Conservation (phyloP, 2,888 invertebrate genomes). For the Aethes cnicana region DNA sequence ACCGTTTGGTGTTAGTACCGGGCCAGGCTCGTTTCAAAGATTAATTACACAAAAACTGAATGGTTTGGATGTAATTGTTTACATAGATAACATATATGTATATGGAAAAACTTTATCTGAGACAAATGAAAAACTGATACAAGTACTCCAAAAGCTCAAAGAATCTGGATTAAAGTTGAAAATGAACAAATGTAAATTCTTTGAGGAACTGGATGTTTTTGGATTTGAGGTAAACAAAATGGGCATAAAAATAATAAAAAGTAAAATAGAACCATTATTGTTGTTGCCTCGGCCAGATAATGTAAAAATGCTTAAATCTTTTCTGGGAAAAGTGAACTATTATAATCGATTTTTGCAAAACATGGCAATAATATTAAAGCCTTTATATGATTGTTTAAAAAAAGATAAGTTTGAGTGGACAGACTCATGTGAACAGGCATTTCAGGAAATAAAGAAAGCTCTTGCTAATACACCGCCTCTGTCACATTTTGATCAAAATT, state of each 20-base stretch:
- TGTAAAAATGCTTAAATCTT: neutral
- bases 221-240: neutral
- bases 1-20: constrained; percentile 29
- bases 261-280: neutral
- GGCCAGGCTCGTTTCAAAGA: constrained; percentile 32
- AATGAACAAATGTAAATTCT: neutral
- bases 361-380: constrained; percentile 35
- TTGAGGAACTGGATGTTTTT: neutral
- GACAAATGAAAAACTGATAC: neutral
- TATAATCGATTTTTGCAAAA: constrained; percentile 31
- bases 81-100: neutral
- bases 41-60: constrained; percentile 9
- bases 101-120: neutral
- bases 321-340: neutral
- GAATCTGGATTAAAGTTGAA: neutral
- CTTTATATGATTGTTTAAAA: no score
- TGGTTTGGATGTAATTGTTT: neutral
- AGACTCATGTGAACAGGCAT: no score
- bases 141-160: neutral
- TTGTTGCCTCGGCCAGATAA: neutral
- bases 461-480: no score
- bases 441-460: no score
- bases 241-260: neutral
- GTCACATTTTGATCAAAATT: no score
- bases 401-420: no score